A percentile compares a stretch with the other conserved stretches of the same genome.
Conservation (phyloP, 2,797 vertebrate genomes). For the Pangasius djambal region DNA sequence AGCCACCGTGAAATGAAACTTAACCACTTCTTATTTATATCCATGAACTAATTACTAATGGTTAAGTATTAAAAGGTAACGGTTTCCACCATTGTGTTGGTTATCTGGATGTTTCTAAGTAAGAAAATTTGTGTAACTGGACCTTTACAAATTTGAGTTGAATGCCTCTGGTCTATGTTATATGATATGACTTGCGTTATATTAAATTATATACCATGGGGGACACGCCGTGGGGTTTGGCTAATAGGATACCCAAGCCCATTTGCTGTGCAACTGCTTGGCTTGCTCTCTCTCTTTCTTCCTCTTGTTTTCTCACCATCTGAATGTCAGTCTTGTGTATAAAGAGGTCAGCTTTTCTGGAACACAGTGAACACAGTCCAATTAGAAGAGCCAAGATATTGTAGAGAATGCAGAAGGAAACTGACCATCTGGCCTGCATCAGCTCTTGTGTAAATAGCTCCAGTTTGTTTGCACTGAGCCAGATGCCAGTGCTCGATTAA, state of each 20-base stretch:
- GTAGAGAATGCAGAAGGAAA: slow-evolving; percentile 57
- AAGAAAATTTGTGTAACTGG: not conserved
- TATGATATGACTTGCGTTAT: not conserved
- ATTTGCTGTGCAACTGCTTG: slow-evolving; percentile 18
- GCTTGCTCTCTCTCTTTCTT: not conserved
- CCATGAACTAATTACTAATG: not conserved
- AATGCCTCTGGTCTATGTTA: not conserved
- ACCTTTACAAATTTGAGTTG: not conserved
- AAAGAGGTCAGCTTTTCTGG: slow-evolving; percentile 24
- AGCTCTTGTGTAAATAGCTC: slow-evolving; percentile 69
- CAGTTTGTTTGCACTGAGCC: slow-evolving; percentile 69
- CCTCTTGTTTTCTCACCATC: slow-evolving; percentile 7
- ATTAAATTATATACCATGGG: slow-evolving; percentile 39
- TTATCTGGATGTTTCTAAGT: not conserved
- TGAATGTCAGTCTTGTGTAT: slow-evolving; percentile 17
- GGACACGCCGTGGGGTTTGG: slow-evolving; percentile 26
- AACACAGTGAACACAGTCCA: slow-evolving; percentile 16
- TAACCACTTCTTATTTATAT: not conserved
- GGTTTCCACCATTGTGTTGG: not conserved
- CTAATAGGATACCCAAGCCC: slow-evolving; percentile 7
- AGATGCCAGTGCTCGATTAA: slow-evolving; percentile 66
- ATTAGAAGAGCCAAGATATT: slow-evolving; percentile 42
- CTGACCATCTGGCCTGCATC: slow-evolving; percentile 75
- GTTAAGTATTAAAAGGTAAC: not conserved
- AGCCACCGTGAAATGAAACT: not conserved